phyloP scores from a whole-genome alignment of 2,888 invertebrate genomes.

The Hydrotaea cyrtoneurina region DNA sequence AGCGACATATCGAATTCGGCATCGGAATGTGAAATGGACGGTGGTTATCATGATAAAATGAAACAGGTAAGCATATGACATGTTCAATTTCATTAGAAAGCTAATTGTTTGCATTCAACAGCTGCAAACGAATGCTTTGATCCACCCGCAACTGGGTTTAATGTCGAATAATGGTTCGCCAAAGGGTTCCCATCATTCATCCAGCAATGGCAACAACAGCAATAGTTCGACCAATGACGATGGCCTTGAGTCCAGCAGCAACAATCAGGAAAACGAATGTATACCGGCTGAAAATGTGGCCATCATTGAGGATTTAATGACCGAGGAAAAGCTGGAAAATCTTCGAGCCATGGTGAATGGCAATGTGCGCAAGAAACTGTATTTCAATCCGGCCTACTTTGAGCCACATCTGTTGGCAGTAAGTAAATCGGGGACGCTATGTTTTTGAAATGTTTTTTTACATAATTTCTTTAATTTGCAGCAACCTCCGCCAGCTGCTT shows the following conservation, averaged over 20 bases:
- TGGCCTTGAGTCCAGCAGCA: conserved; percentile 72
- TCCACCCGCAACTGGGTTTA: conserved; percentile 83
- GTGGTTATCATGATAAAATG: conserved; percentile 73
- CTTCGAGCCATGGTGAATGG: conserved; percentile 85
- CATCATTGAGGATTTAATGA: conserved; percentile 88
- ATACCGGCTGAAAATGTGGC: conserved; percentile 92
- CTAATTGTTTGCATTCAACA: conserved; percentile 69
- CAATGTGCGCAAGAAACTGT: conserved; percentile 88
- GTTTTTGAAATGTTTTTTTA: not conserved
- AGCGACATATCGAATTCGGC: conserved; percentile 84
- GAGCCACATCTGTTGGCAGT: conserved; percentile 92
- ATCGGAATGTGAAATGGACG: conserved; percentile 84
- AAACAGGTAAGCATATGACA: conserved; percentile 75
- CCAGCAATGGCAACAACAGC: conserved; percentile 60
- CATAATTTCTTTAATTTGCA: conserved; percentile 79
- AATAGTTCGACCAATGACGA: conserved; percentile 72
- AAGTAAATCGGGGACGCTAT: conserved; percentile 75
- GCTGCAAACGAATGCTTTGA: conserved; percentile 86
- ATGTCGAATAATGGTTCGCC: conserved; percentile 69
- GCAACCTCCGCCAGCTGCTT: conserved; percentile 94
- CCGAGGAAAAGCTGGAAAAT: conserved; percentile 85
- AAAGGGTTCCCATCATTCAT: conserved; percentile 66
- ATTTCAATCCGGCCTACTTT: conserved; percentile 95
- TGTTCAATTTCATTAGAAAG: not conserved
- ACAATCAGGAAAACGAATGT: conserved; percentile 83